These are phyloP conservation scores for Hyperoplus immaculatus DNA, from an alignment of 2,797 vertebrate species.

Conservation along the genomic window DNA sequence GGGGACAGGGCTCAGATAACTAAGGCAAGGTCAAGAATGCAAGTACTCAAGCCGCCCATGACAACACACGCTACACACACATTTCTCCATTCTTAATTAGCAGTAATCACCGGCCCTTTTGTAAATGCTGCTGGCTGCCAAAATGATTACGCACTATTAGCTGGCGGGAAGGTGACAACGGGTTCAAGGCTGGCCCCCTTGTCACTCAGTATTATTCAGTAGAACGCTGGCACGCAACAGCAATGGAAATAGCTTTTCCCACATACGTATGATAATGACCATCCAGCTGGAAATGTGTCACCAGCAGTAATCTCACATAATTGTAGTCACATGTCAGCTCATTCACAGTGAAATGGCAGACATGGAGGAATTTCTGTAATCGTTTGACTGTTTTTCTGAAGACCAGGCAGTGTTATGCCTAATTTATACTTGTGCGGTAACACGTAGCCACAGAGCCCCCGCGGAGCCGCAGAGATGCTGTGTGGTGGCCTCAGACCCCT, in stretches of 20 bases:
- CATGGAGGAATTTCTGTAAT: neutral
- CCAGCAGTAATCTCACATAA: constrained; percentile 26
- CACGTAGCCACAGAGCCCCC: too few relatives aligned
- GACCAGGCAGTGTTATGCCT: too few relatives aligned
- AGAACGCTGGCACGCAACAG: constrained; percentile 28
- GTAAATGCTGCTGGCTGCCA: constrained; percentile 77
- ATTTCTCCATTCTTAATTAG: constrained; percentile 75
- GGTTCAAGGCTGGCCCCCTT: constrained; percentile 61
- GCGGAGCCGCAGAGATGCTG: too few relatives aligned
- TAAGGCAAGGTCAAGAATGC: neutral
- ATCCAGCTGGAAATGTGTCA: constrained; percentile 44
- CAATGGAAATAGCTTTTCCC: constrained; percentile 20
- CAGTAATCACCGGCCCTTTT: constrained; percentile 78
- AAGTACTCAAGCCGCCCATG: constrained; percentile 34
- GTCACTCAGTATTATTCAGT: constrained; percentile 41
- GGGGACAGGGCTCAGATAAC: too few relatives aligned
- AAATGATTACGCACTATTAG: constrained; percentile 75
- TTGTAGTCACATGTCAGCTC: neutral
- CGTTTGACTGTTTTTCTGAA: neutral
- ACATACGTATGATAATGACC: constrained; percentile 50
- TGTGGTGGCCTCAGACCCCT: too few relatives aligned
- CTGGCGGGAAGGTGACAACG: constrained; percentile 69
- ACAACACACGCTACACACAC: constrained; percentile 37
- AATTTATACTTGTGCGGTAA: too few relatives aligned
- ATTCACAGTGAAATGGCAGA: neutral